phyloP scores from a whole-genome alignment of 2,888 invertebrate genomes.

The Ophonus ardosiacus region DNA sequence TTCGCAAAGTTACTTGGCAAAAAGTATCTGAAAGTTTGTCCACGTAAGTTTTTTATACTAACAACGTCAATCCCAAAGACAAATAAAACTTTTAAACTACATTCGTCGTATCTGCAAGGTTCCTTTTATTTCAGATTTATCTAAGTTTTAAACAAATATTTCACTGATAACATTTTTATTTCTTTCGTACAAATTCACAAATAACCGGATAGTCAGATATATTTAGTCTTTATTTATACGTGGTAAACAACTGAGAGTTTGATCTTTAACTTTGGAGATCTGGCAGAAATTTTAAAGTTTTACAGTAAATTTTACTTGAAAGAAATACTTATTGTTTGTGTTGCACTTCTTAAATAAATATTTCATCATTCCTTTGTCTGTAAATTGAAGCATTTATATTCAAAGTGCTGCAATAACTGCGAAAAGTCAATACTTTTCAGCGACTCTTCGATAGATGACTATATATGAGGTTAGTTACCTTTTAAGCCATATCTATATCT shows the following conservation, averaged over 20 bases:
- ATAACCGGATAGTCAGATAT: not conserved
- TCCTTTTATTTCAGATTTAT: constrained; percentile 41
- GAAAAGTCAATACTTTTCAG: too few relatives aligned
- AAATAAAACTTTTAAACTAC: constrained; percentile 62
- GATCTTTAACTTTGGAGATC: not conserved
- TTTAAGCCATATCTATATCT: too few relatives aligned
- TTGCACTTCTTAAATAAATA: too few relatives aligned
- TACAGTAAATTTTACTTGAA: too few relatives aligned
- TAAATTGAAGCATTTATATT: too few relatives aligned
- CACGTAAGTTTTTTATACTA: constrained; percentile 55
- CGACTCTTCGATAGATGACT: too few relatives aligned
- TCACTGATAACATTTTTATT: constrained; percentile 27
- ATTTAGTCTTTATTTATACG: not conserved
- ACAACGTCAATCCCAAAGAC: constrained; percentile 56
- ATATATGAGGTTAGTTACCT: too few relatives aligned
- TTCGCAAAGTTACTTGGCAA: constrained; percentile 57
- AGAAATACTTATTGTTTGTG: too few relatives aligned
- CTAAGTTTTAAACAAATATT: constrained; percentile 37
- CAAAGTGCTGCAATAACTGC: too few relatives aligned
- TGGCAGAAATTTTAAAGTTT: not conserved
- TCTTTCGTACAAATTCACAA: constrained; percentile 10
- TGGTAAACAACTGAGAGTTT: not conserved
- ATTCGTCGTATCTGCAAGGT: constrained; percentile 31
- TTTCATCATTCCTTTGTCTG: too few relatives aligned
- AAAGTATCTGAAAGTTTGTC: constrained; percentile 56